A percentile compares a stretch with the other conserved stretches of the same genome.
These are phyloP conservation scores for Acronicta aceris DNA, from an alignment of 2,888 invertebrate species.

Conservation along the genomic window DNA sequence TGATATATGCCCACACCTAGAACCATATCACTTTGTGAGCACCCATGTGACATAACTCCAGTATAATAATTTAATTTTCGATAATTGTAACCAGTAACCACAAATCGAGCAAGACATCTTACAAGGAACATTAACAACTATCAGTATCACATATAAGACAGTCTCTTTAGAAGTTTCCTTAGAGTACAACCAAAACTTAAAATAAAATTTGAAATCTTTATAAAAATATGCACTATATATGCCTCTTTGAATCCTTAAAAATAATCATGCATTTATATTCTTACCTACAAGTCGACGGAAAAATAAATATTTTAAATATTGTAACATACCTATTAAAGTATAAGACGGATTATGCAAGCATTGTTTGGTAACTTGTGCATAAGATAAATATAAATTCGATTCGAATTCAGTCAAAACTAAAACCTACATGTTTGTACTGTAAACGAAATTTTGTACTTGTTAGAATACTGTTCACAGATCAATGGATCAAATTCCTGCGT, in stretches of 20 bases:
- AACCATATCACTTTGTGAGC: slow-evolving; percentile 53
- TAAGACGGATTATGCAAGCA: slow-evolving; percentile 40
- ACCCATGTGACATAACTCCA: slow-evolving; percentile 52
- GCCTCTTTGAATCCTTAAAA: slow-evolving; percentile 56
- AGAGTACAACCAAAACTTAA: slow-evolving; percentile 71
- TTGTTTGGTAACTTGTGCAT: slow-evolving; percentile 49
- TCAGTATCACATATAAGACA: slow-evolving; percentile 80
- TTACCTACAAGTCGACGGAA: slow-evolving; percentile 47
- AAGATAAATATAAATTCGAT: slow-evolving; percentile 30
- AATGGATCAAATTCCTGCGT: slow-evolving; percentile 22
- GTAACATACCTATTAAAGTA: slow-evolving; percentile 37
- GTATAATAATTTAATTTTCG: slow-evolving; percentile 48
- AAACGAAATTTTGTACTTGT: slow-evolving; percentile 58
- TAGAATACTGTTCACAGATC: slow-evolving; percentile 61
- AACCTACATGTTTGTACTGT: slow-evolving; percentile 61
- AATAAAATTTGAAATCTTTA: slow-evolving; percentile 60
- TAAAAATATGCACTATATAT: slow-evolving; percentile 65
- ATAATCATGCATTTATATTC: slow-evolving; percentile 57
- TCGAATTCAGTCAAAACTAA: slow-evolving; percentile 44
- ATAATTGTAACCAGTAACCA: slow-evolving; percentile 49
- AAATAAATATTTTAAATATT: slow-evolving; percentile 51
- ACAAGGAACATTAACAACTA: slow-evolving; percentile 70
- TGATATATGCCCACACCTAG: slow-evolving; percentile 35
- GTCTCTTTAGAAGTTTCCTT: slow-evolving; percentile 76
- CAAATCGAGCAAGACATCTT: slow-evolving; percentile 55